Evolutionary conservation across 2,888 invertebrate species (phyloP), one percentile per base, ranked within the genome.

Genomic region (Ornithoptera alexandrae): DNA sequence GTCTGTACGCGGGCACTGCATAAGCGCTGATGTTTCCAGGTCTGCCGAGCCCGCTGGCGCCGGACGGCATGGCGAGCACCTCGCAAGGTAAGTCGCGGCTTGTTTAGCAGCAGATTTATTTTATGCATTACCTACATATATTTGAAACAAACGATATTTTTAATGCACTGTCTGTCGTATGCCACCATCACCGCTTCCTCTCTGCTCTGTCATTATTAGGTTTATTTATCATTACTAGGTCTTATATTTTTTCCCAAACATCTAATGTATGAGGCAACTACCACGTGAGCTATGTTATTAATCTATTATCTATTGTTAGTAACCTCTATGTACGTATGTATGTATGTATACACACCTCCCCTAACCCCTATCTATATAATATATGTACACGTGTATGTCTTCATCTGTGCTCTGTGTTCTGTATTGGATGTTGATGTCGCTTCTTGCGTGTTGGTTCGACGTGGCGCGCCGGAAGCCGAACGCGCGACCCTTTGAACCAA

Each of bases 11-110:
- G 10, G n/a, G 53, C 53, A 5, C n/a, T 53, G 53, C 17, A 10
- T 53, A 18, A 53, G 53, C 53, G 18, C 53, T 6, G n/a, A 10
- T 85, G 75, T 82, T 89, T 89, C 76, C 94, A 95, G 94, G 94
- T 89, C 91, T 95, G 82, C 88, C 86, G 81, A 94, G 94, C 83
- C 93, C 94, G 72, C 90, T 94, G 84, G 88, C 93, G 74, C 93
- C 94, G 72, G 96, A 96, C 89, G 96, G 95, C 87, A 93, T 96
- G 85, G 96, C 96, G 79, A 95, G 96, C 85, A 96, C 97, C 83
- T 97, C 97, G 81, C 97, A 97, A 96, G 97, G 97, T 97, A 95
- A 95, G 96, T 94, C 78, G 73, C 83, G 78, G 91, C 92, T 92
- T 92, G 87, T 87, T 78, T 88, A 88, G 86, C 85, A 90, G 91